Conservation (phyloP, 92 coral and sea anemone genomes). For the Palythoa caribaeorum region DNA sequence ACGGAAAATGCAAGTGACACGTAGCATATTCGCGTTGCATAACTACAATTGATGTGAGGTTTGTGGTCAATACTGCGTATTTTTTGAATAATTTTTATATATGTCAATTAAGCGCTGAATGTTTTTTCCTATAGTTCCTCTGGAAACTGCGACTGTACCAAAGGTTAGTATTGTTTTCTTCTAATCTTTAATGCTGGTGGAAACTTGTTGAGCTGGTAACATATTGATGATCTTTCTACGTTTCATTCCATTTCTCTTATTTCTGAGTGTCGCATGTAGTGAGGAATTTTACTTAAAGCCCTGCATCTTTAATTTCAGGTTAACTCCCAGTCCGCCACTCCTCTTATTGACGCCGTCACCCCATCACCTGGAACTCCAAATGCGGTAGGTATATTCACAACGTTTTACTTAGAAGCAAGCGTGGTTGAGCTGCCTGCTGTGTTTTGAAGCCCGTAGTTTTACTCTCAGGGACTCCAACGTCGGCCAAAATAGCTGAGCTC, state of each 20-base stretch:
- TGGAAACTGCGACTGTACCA: conserved; percentile 57
- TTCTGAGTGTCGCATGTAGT: neutral
- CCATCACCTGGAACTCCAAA: conserved; percentile 97
- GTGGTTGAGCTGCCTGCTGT: too few relatives aligned
- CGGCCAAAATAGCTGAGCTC: too few relatives aligned
- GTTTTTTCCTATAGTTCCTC: conserved; percentile 52
- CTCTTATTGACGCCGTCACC: conserved; percentile 95
- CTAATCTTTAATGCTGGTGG: neutral
- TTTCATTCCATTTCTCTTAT: neutral
- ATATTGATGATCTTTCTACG: neutral
- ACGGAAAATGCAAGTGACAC: too few relatives aligned
- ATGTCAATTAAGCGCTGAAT: neutral
- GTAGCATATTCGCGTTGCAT: too few relatives aligned
- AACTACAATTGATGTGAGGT: too few relatives aligned
- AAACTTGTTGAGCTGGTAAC: too few relatives aligned
- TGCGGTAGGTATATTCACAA: conserved; percentile 71
- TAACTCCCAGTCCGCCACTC: conserved; percentile 88
- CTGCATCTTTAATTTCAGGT: conserved; percentile 26
- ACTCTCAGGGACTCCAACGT: too few relatives aligned
- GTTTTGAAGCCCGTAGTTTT: too few relatives aligned
- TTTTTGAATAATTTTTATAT: neutral
- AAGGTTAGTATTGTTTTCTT: conserved; percentile 45
- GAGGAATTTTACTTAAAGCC: neutral
- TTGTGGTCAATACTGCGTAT: too few relatives aligned
- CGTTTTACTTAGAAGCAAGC: too few relatives aligned